Conservation (phyloP, 92 coral and sea anemone species). For the Nematostella vectensis region DNA sequence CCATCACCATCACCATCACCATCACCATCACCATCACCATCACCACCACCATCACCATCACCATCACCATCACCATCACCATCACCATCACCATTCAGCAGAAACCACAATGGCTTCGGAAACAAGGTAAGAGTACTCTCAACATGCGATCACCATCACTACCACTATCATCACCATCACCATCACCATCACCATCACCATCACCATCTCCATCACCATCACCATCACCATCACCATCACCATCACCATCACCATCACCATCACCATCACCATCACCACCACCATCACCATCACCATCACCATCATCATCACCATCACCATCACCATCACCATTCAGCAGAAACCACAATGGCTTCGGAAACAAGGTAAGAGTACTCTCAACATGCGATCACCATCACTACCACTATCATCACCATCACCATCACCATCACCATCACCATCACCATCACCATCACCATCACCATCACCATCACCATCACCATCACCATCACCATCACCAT, state of each 20-base stretch:
- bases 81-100: too few relatives aligned
- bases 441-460: not conserved
- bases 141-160: not conserved
- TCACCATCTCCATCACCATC: slow-evolving; percentile 5
- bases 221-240: slow-evolving; percentile 4
- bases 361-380: too few relatives aligned
- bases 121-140: too few relatives aligned
- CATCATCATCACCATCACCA: not conserved
- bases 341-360: too few relatives aligned
- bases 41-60: slow-evolving; percentile 3
- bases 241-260: slow-evolving; percentile 11
- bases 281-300: not conserved
- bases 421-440: not conserved
- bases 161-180: not conserved
- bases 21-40: not conserved
- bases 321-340: too few relatives aligned
- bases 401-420: too few relatives aligned
- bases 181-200: slow-evolving; percentile 7
- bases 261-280: not conserved
- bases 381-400: too few relatives aligned
- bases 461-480: too few relatives aligned
- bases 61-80: not conserved
- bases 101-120: too few relatives aligned
- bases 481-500: slow-evolving; percentile 2
- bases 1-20: not conserved